Evolutionary conservation across 2,113 vertebrate species (phyloP).

Genomic region (Petaurus breviceps): DNA sequence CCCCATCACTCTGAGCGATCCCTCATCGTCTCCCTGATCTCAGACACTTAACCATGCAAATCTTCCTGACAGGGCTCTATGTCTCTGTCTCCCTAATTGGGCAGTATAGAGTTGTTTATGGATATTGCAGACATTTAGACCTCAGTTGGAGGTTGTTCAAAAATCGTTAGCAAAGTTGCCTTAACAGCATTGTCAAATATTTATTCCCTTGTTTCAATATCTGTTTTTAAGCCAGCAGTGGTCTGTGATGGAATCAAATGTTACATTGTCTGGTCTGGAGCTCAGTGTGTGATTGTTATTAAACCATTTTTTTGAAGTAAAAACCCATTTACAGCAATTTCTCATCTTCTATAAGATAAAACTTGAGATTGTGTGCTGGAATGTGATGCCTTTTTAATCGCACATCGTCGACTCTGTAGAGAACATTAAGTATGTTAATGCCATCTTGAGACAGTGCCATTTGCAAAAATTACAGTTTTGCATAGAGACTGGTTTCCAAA

Average conservation of each 20-base stretch:
- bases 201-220: constrained; percentile 83
- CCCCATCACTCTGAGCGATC: constrained; percentile 88
- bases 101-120: constrained; percentile 99
- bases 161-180: constrained; percentile 97
- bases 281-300: constrained; percentile 53
- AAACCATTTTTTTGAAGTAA: constrained; percentile 59
- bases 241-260: constrained; percentile 63
- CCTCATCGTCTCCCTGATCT: constrained; percentile 93
- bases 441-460: constrained; percentile 42
- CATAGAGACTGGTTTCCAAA: constrained; percentile 52
- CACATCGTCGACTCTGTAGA: constrained; percentile 8
- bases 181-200: constrained; percentile 92
- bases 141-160: constrained; percentile 96
- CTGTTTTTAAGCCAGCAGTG: constrained; percentile 75
- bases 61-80: constrained; percentile 96
- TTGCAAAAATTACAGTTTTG: constrained; percentile 66
- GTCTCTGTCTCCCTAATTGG: constrained; percentile 99
- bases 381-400: constrained; percentile 61
- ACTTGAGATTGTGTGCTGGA: constrained; percentile 49
- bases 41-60: constrained; percentile 98
- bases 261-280: not conserved
- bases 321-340: constrained; percentile 55
- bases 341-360: constrained; percentile 71
- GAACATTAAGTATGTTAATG: constrained; percentile 52
- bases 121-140: constrained; percentile 97